Base-by-base conservation (phyloP, 2,888 invertebrate species). In the Physocephala rufipes region DNA sequence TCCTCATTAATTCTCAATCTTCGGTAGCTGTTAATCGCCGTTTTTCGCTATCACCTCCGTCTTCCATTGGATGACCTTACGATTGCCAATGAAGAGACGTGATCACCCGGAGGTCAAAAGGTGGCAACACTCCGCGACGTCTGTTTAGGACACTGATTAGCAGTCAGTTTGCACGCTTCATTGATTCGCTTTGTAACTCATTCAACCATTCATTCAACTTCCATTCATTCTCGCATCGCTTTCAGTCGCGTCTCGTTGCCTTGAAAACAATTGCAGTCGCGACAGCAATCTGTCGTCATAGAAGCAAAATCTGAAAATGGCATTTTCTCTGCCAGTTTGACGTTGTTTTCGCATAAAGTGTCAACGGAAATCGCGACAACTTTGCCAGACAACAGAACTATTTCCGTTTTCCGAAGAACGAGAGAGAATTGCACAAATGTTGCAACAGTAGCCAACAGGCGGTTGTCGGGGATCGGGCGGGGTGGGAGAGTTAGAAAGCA, bases 141-240 rank as follows among this genome's bases (percentile, higher is more conserved):
- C 64, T 70, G 70, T 26, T 16, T 55, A 16, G 70, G 70, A 64
- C 70, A 63, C 47, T 70, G 70, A 70, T 70, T 70, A 70, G 70
- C 70, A 64, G 55, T 53, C 63, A 70, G 70, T 70, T 70, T 43
- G 69, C 64, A 45, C 45, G 70, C 70, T 64, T 70, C 70, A 63
- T 65, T 70, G 70, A 47, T 7, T 45, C 24, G 21, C 1, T 13
- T 55, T 53, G 24, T 58, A 16, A 12, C 26, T 58, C 58, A 15
- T 58, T 58, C 58, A 58, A 19, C 19, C 26, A 47, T 26, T 28
- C 47, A 51, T 53, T 53, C n/a, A n/a, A n/a, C 51, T 53, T 65
- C 36, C 28, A 12, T 28, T 49, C 21, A 16, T 53, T 36, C 55
- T 19, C 3, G 19, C 63, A 45, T 61, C 55, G 24, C 2, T 55